Percentiles rank a stretch among this genome's conserved stretches.
These are phyloP conservation scores for Octomys mimax DNA, from an alignment of 2,797 vertebrate species.

Conservation along the genomic window DNA sequence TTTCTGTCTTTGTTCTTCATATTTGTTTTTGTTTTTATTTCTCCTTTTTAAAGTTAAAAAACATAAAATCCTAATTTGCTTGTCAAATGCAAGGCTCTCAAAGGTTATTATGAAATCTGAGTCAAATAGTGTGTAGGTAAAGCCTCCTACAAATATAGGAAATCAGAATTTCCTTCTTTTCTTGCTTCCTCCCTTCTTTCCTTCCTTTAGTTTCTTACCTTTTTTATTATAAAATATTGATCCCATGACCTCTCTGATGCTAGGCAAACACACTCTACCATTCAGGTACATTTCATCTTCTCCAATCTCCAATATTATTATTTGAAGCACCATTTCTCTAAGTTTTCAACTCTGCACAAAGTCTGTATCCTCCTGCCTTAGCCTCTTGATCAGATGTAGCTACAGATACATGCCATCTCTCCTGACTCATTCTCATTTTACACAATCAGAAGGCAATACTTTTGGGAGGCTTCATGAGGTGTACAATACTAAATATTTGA, in stretches of 20 bases:
- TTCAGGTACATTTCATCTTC: background rate
- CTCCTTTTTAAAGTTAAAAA: too few species aligned
- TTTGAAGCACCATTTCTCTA: background rate
- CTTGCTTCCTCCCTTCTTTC: background rate
- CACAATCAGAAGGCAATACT: background rate
- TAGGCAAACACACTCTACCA: background rate
- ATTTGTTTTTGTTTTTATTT: too few species aligned
- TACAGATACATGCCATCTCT: too few species aligned
- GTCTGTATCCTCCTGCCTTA: background rate
- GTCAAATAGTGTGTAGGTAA: background rate
- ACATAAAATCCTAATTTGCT: background rate
- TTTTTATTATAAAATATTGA: background rate
- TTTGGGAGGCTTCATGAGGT: background rate
- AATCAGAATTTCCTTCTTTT: background rate
- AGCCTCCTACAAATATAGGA: background rate
- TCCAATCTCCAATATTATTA: background rate
- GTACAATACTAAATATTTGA: background rate
- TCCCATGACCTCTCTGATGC: background rate
- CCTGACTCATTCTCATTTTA: background rate
- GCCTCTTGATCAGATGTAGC: background rate
- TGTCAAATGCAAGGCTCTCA: background rate
- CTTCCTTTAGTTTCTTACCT: background rate
- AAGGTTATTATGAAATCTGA: background rate
- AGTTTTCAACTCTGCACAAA: background rate
- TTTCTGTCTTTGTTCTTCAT: too few species aligned